These are phyloP conservation scores for Macroglossus sobrinus DNA, from an alignment of 2,113 vertebrate species.

Conservation along the genomic window DNA sequence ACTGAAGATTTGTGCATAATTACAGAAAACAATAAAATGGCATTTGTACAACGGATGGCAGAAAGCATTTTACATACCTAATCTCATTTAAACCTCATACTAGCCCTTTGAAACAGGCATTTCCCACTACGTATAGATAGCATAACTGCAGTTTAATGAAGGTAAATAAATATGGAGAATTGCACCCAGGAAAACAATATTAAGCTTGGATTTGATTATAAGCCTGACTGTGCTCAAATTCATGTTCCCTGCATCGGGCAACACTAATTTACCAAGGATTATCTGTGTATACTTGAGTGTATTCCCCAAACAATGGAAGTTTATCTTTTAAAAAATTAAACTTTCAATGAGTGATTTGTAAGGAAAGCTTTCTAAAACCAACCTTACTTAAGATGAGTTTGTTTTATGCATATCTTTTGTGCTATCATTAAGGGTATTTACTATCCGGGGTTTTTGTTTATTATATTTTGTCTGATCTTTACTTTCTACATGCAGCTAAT, in stretches of 20 bases:
- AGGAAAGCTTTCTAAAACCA: not conserved
- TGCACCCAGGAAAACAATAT: not conserved
- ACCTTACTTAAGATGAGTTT: not conserved
- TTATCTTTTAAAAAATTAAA: not conserved
- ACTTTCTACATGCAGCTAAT: not conserved
- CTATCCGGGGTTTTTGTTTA: not conserved
- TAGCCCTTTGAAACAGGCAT: not conserved
- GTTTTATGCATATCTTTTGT: not conserved
- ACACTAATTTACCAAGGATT: not conserved
- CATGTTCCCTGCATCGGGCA: not conserved
- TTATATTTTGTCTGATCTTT: not conserved
- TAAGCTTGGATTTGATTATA: not conserved
- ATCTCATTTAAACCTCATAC: not conserved
- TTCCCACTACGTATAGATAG: not conserved
- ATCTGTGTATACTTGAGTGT: not conserved
- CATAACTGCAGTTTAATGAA: not conserved
- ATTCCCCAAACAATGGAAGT: not conserved
- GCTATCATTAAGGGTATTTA: not conserved
- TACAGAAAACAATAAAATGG: not conserved
- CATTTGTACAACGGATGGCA: rapidly evolving
- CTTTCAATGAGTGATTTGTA: not conserved
- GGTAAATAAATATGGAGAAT: not conserved
- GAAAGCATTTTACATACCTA: not conserved
- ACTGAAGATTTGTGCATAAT: not conserved
- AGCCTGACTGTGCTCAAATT: not conserved